Evolutionary conservation across 2,888 invertebrate genomes (phyloP), one percentile per base, ranked within the genome.

Genomic region (Argyresthia albistria): DNA sequence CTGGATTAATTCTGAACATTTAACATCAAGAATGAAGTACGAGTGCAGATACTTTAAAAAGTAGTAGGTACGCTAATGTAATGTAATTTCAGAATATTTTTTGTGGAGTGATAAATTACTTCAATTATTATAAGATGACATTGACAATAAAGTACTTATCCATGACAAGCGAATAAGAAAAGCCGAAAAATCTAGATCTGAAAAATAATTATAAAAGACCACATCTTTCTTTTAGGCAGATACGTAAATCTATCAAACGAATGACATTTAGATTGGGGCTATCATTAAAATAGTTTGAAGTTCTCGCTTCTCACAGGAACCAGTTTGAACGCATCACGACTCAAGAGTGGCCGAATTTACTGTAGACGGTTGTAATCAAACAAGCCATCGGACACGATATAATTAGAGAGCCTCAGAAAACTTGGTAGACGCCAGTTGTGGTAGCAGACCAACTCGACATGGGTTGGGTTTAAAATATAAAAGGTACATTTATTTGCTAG

Each of bases 331-430:
- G 9, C n/a, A n/a, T 11, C 39, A 39, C 9, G 39, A 8, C 8
- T 11, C 39, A 8, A 39, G n/a, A 39, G 39, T 39, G 8, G 3
- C 9, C 39, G n/a, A 39, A n/a, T 8, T 3, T 14, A 49, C 37
- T 49, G 36, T 37, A 39, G 57, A 55, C 54, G 45, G 10, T 51
- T 46, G 60, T 60, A 66, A 70, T 69, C 66, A 67, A 66, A 68
- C 62, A 59, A 56, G 58, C 64, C 58, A 70, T 66, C 65, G 55
- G 57, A 59, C 56, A 53, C 58, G 57, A 58, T 58, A 59, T 67
- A 69, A 72, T 69, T 65, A 69, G 63, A 57, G 35, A 12, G 59
- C 62, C 60, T 65, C 62, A 61, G 63, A 62, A 62, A 63, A 57
- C 55, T n/a, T n/a, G 15, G 25, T 35, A 4, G 47, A 47, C 45